Conservation (phyloP, 2,888 invertebrate genomes). For the Nycteola revayana region DNA sequence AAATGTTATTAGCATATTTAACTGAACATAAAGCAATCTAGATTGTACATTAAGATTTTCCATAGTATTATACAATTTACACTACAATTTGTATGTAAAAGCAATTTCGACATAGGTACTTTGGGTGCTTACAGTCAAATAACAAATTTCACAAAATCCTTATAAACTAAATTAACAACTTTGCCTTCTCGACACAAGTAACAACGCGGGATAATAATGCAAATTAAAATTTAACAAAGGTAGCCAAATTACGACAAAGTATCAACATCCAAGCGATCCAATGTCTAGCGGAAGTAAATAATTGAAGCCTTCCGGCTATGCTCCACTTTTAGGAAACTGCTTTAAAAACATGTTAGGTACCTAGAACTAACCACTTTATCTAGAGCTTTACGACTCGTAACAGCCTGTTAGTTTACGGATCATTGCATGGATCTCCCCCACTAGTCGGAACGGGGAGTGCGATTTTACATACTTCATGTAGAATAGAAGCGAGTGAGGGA, state of each 20-base stretch:
- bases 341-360: constrained; percentile 43
- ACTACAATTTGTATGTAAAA: too few species aligned
- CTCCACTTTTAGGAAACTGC: constrained; percentile 44
- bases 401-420: constrained; percentile 5
- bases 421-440: constrained; percentile 4
- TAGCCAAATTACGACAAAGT: not conserved
- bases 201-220: too few species aligned
- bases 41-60: too few species aligned
- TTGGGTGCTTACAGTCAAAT: too few species aligned
- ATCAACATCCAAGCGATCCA: constrained; percentile 17
- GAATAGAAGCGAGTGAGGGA: constrained; percentile 24
- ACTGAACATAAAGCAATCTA: too few species aligned
- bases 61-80: too few species aligned
- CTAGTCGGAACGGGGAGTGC: constrained; percentile 21
- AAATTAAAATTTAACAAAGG: too few species aligned
- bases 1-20: too few species aligned
- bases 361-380: constrained; percentile 21
- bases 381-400: constrained; percentile 23
- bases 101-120: too few species aligned
- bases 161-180: too few species aligned
- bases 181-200: not conserved
- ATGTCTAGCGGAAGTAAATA: constrained; percentile 36
- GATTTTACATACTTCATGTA: constrained; percentile 30
- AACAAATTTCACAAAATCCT: constrained; percentile 1
- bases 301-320: constrained; percentile 47